Conservation (phyloP, 2,113 vertebrate genomes). For the Nibea albiflora region DNA sequence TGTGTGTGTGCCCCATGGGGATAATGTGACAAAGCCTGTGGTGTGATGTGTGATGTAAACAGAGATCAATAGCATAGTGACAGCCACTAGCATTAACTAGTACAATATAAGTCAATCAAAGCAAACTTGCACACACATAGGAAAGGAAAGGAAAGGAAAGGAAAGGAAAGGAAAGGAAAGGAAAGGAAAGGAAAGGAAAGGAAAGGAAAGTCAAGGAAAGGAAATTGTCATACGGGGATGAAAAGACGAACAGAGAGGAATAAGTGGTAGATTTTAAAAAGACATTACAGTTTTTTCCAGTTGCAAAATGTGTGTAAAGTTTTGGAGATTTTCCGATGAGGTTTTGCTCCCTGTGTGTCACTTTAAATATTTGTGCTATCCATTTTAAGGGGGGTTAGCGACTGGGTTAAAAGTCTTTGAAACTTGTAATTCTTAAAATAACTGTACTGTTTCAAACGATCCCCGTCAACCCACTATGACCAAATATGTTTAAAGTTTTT, state of each 20-base stretch:
- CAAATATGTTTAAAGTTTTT: too few relatives aligned
- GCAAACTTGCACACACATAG: constrained; percentile 21
- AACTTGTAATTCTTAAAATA: too few relatives aligned
- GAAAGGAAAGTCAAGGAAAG: background rate
- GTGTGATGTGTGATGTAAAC: constrained; percentile 77
- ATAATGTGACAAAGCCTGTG: constrained; percentile 63
- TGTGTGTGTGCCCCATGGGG: constrained; percentile 33
- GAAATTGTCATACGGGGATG: background rate
- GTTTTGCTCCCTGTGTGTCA: too few relatives aligned
- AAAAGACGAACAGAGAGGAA: background rate
- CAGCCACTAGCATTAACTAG: constrained; percentile 48
- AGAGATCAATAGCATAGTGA: constrained; percentile 74
- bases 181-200: background rate
- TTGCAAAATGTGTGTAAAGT: too few relatives aligned
- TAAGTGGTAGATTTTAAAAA: background rate
- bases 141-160: constrained; percentile 1
- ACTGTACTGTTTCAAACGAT: too few relatives aligned
- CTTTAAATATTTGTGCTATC: too few relatives aligned
- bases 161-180: background rate
- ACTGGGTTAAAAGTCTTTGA: too few relatives aligned
- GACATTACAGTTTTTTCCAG: too few relatives aligned
- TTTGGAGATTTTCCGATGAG: too few relatives aligned
- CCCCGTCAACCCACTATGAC: too few relatives aligned
- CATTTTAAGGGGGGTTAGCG: too few relatives aligned
- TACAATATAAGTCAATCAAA: constrained; percentile 45